Base-by-base conservation (phyloP, 1,140 invertebrate species). In the Drosophila kanapiae region DNA sequence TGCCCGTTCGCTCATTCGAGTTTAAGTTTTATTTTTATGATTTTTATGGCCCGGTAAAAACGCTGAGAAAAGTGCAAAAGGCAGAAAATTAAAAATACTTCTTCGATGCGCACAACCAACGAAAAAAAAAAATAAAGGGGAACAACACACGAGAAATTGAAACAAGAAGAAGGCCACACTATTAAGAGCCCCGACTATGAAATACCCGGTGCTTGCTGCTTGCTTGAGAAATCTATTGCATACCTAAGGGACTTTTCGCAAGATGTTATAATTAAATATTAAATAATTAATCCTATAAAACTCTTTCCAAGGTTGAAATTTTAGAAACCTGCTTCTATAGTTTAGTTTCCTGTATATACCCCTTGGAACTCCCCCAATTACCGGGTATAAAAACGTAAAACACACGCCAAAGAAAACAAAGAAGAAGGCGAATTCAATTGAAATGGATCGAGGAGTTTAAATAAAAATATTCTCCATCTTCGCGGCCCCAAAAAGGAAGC, bases 71-170 rank as follows among this genome's bases (percentile, higher is more conserved):
- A 88, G 85, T 90, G 85, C 81, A 88, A 88, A 88, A 84, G 78
- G 62, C 85, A 88, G 85, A 90, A 88, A 88, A 88, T 88, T 88
- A 88, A 88, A 88, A 88, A 88, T 90, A 88, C 84, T 87, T 83
- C 80, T 75, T 74, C 63, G 82, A 70, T 74, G 81, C 61, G 53
- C 67, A 71, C 76, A 70, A 61, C 60, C 37, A 53, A 48, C 49
- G 47, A 58, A 75, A 75, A 61, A 79, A 51, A 57, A 49, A 72
- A 78, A 63, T 45, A 57, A 60, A 14, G 47, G 40, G 35, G 54
- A 37, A 57, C 45, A 61, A 48, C 48, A 62, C 67, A 63, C 38
- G 56, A 43, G 63, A 48, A 79, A 60, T 58, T 18, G 68, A 67
- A 75, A 53, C 35, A 69, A 42, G 35, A 48, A 40, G 16, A 18